Conservation (phyloP, 2,888 invertebrate genomes). For the Orthonevra nobilis region DNA sequence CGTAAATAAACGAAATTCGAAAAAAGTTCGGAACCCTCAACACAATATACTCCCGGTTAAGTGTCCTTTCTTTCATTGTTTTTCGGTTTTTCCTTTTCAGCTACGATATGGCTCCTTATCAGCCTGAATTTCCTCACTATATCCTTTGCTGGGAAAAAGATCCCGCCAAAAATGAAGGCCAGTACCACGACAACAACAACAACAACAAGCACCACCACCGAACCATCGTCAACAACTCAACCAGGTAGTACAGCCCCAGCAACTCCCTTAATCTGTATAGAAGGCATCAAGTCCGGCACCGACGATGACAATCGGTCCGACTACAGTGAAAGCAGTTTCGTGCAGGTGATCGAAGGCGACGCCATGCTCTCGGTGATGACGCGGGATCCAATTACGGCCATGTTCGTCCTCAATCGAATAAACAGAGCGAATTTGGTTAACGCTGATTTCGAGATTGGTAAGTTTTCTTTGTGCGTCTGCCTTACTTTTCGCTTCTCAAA, state of each 20-base stretch:
- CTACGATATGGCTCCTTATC: conserved; percentile 55
- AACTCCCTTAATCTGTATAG: conserved; percentile 76
- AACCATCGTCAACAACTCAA: conserved; percentile 32
- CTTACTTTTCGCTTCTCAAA: background rate
- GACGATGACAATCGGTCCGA: conserved; percentile 71
- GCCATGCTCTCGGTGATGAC: conserved; percentile 78
- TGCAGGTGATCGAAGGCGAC: conserved; percentile 78
- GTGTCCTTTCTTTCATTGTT: background rate
- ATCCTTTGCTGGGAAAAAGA: conserved; percentile 56
- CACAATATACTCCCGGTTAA: no score
- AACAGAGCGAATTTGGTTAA: conserved; percentile 77
- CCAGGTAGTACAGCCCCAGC: conserved; percentile 70
- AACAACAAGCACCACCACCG: conserved; percentile 62
- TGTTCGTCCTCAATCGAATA: conserved; percentile 79
- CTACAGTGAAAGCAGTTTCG: conserved; percentile 74
- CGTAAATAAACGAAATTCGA: no score
- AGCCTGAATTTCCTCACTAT: conserved; percentile 37
- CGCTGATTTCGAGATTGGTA: conserved; percentile 79
- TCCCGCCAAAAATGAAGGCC: conserved; percentile 24
- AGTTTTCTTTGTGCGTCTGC: conserved; percentile 12
- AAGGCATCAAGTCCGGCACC: conserved; percentile 74
- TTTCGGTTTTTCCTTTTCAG: conserved; percentile 35
- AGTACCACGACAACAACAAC: conserved; percentile 39
- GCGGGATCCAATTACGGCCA: conserved; percentile 76
- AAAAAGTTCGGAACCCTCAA: no score